phyloP scores from a whole-genome alignment of 2,888 invertebrate species.

The Busseola fusca region DNA sequence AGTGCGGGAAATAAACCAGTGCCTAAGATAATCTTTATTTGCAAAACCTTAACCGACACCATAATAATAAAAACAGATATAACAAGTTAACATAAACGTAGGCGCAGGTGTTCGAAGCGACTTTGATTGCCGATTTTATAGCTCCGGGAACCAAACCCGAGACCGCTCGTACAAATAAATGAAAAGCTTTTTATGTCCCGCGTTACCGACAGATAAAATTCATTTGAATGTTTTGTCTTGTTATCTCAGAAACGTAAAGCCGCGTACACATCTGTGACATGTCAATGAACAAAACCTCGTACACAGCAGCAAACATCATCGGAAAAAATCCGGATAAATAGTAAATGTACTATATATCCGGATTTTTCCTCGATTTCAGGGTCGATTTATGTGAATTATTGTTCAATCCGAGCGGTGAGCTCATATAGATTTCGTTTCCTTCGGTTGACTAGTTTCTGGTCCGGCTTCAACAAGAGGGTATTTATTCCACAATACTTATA shows the following conservation, averaged over 20 bases:
- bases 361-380: not conserved
- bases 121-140: slow-evolving; percentile 68
- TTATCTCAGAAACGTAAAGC: slow-evolving; percentile 2
- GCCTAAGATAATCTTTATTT: slow-evolving; percentile 18
- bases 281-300: not conserved
- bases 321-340: no score
- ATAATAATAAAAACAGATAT: slow-evolving; percentile 48
- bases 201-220: slow-evolving; percentile 37
- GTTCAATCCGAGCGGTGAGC: not conserved
- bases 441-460: not conserved
- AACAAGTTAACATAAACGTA: slow-evolving; percentile 38
- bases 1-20: not conserved
- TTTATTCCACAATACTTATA: not conserved
- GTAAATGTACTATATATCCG: no score
- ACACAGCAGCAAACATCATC: no score
- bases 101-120: slow-evolving; percentile 65
- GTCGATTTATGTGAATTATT: not conserved
- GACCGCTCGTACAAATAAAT: slow-evolving; percentile 64
- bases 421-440: not conserved
- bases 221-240: slow-evolving; percentile 34
- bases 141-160: slow-evolving; percentile 62
- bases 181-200: slow-evolving; percentile 44
- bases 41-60: slow-evolving; percentile 22
- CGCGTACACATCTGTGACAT: not conserved
- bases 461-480: not conserved